phyloP scores from a whole-genome alignment of 2,113 vertebrate genomes.

The Hypocryptadius cinnamomeus region DNA sequence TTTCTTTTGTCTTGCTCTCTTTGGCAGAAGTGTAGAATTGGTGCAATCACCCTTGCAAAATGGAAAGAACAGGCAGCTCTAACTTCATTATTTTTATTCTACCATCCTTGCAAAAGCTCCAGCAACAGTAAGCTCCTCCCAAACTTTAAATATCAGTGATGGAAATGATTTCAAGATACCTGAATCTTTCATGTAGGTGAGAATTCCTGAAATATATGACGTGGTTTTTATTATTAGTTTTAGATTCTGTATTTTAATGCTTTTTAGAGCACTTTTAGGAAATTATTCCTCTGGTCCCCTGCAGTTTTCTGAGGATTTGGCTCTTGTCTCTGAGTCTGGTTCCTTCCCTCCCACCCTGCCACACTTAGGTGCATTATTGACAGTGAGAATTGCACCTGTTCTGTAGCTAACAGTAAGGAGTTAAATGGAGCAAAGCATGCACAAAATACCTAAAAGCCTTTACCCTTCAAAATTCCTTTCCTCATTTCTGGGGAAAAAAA shows the following conservation, averaged over 20 bases:
- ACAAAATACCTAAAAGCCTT: not conserved
- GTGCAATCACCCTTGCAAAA: not conserved
- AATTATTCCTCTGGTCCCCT: not conserved
- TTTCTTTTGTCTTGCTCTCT: not conserved
- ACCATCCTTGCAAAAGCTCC: not conserved
- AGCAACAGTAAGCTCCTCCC: not conserved
- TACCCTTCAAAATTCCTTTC: not conserved
- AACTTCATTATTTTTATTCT: not conserved
- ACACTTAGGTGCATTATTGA: not conserved
- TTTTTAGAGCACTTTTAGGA: not conserved
- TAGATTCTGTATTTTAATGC: not conserved
- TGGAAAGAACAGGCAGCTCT: not conserved
- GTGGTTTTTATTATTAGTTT: not conserved
- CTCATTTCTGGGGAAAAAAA: not conserved
- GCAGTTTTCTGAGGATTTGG: not conserved
- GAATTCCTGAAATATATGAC: not conserved
- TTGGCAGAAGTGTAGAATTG: not conserved
- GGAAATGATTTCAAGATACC: not conserved
- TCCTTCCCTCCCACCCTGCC: not conserved
- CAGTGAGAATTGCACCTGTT: not conserved
- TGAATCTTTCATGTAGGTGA: not conserved
- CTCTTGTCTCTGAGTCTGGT: not conserved
- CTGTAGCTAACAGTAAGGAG: not conserved
- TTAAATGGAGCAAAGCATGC: not conserved
- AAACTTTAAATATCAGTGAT: not conserved